Base-by-base conservation (phyloP, 1,140 invertebrate species). In the Drosophila lini region DNA sequence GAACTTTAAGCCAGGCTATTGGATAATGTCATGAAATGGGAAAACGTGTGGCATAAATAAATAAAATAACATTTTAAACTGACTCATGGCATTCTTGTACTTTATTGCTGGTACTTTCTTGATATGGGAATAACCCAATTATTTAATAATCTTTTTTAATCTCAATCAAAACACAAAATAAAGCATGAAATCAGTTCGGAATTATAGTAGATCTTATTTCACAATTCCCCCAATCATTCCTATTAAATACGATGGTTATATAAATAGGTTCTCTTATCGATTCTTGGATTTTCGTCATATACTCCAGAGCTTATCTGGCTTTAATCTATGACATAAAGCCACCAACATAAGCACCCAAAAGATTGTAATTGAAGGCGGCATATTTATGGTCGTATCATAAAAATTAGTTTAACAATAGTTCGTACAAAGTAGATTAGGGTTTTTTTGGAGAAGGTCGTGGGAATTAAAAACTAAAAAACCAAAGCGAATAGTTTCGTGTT, bases 401-500 rank as follows among this genome's bases (percentile, higher is more conserved):
- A 77, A 77, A 77, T 68, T 77, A 48, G 50, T 61, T 52, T 40
- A 61, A 69, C 56, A 41, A 62, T 77, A 86, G 57, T 75, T n/a
- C 36, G 32, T 34, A 40, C 48, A 47, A 63, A 70, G 82, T 67
- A 70, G 82, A 86, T 81, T 81, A 74, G 22, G 36, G 16, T 8
- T 22, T 10, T 10, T 55, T 53, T 38, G 31, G 28, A 40, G 38
- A 82, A 88, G 71, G 52, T 73, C 67, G 67, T 88, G 70, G 63
- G 71, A 86, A 79, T 42, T 61, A 32, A 50, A 58, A 47, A 13
- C 22, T 50, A 55, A 44, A 57, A 48, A 57, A 60, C 45, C 19
- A 60, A 60, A 45, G 47, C 25, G 31, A 42, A 45, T 19, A 40
- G 58, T 64, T 16, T 44, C 28, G 31, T 34, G 8, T 67, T 78